Base-by-base conservation (phyloP, 2,113 vertebrate genomes). In the Cathartes aura region DNA sequence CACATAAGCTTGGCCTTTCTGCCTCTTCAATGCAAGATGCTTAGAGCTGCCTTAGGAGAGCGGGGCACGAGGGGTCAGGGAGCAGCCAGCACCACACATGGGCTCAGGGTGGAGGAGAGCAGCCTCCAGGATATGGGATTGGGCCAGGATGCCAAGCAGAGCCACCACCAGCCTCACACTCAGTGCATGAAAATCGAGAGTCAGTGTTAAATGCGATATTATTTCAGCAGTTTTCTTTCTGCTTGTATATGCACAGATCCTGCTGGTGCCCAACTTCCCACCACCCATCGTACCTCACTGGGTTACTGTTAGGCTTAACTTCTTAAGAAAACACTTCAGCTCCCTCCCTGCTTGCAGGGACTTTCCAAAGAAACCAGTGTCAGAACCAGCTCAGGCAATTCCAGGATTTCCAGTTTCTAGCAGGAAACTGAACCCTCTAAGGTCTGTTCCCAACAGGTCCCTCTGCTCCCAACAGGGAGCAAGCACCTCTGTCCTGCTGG, bases 21-120 rank as follows among this genome's bases (percentile, higher is more conserved):
- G 24, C 16, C 11, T 83, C 19, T 90, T 76, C 24, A 30, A 8
- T 13, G 7, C 0, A 0, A 42, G 27, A 50, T 36, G 14, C 20
- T 64, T 64, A 40, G 48, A 45, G 36, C 34, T 89, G 47, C 32
- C 58, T 71, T 48, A 52, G n/a, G 32, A 11, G 16, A 13, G 36
- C 3, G 4, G 22, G 32, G 22, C 0, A 0, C 0, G 1, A 48
- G 26, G 17, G 10, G 9, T 82, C 19, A 67, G 47, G 16, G 30
- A 91, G 48, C 72, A 89, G 53, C 19, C 55, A 79, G 64, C 9
- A 26, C 17, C n/a, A 4, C 17, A 38, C 16, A 5, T 38, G 8
- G 27, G 26, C 14, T 82, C 17, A 15, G n/a, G 4, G 4, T 11
- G 4, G 3, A 60, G 52, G 13, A 93, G 7, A 47, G 16, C 7